Evolutionary conservation across 2,797 vertebrate genomes (phyloP).

Genomic region (Sebastes goodei): DNA sequence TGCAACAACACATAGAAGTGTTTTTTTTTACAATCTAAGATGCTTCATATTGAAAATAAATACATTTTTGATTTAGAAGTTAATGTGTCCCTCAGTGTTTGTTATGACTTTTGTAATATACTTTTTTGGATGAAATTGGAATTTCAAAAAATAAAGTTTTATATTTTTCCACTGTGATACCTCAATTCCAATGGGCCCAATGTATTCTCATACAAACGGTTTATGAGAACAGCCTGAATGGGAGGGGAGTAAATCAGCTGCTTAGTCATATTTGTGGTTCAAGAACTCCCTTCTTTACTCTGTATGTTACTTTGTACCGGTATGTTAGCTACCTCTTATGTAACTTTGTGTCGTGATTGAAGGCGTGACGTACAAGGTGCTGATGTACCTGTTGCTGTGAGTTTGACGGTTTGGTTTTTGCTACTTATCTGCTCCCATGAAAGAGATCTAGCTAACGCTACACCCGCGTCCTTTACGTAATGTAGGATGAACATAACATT

Average conservation of each 20-base stretch:
- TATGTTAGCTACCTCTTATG: background rate
- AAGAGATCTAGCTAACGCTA: background rate
- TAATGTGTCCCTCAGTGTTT: background rate
- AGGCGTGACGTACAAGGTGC: background rate
- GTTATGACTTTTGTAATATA: background rate
- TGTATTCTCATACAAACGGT: too few species aligned
- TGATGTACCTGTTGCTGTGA: background rate
- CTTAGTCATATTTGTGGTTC: background rate
- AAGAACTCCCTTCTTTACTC: background rate
- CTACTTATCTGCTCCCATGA: background rate
- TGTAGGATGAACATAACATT: background rate
- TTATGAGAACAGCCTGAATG: too few species aligned
- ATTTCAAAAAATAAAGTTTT: background rate
- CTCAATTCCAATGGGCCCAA: background rate
- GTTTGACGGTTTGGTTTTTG: background rate
- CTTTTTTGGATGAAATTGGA: background rate
- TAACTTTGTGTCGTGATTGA: background rate
- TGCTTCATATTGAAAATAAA: background rate
- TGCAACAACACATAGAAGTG: background rate
- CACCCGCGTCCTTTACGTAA: background rate
- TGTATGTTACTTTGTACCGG: background rate
- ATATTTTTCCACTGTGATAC: too few species aligned
- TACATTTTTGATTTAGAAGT: background rate
- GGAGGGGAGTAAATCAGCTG: background rate
- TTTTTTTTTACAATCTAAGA: background rate